phyloP scores from a whole-genome alignment of 2,113 vertebrate species.

The Acanthisitta chloris region DNA sequence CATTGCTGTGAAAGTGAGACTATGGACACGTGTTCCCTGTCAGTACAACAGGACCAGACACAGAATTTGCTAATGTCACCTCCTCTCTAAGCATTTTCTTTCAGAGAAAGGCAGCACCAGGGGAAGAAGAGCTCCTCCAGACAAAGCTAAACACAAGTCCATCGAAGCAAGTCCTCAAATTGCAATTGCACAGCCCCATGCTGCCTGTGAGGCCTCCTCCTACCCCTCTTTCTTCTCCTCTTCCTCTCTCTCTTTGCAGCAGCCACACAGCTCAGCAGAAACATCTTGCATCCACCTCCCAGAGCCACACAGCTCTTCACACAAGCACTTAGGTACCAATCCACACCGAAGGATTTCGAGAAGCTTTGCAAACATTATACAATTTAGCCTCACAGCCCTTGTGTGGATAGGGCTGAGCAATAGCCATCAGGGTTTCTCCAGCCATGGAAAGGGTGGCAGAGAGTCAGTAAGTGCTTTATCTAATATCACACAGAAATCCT shows the following conservation, averaged over 20 bases:
- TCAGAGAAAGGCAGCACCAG: background rate
- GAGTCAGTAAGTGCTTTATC: background rate
- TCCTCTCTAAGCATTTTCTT: background rate
- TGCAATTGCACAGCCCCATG: background rate
- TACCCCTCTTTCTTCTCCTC: background rate
- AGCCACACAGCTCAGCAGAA: background rate
- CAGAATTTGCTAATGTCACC: background rate
- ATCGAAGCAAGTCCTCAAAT: background rate
- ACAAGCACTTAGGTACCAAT: accelerated
- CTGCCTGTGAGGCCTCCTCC: background rate
- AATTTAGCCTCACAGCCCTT: background rate
- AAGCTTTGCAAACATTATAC: background rate
- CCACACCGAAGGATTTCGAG: background rate
- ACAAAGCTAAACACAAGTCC: background rate
- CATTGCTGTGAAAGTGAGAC: slow-evolving; percentile 23
- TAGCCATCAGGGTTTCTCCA: background rate
- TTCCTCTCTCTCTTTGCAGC: background rate
- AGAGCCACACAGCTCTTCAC: background rate
- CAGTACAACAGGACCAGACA: background rate
- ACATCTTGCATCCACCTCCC: accelerated
- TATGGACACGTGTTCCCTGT: background rate
- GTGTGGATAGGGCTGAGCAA: background rate
- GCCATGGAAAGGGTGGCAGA: background rate
- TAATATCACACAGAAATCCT: background rate
- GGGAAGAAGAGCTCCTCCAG: background rate